Base-by-base conservation (phyloP, 2,888 invertebrate species). In the Tolmerus cingulatus region DNA sequence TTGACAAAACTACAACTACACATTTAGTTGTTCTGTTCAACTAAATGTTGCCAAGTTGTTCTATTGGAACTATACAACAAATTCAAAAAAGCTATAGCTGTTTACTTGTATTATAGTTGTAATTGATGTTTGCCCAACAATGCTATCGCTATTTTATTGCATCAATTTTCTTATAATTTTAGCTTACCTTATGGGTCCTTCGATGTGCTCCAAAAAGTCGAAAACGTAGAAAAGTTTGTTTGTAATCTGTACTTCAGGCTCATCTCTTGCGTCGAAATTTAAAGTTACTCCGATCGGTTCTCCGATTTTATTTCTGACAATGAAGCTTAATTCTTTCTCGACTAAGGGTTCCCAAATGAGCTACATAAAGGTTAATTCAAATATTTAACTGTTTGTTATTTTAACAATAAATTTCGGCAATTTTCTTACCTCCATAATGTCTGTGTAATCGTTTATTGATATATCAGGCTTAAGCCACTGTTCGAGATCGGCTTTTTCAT, bases 401-500 rank as follows among this genome's bases (percentile, higher is more conserved):
- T 14, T 4, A 46, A 46, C 16, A 16, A 16, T 46, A 46, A 46
- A 46, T 46, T 46, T 14, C 12, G 43, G 16, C 1, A 14, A 46
- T 46, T 46, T 46, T 12, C 90, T 89, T 90, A 92, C 92, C 85
- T 94, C 93, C 89, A 97, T 93, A 78, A 97, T 93, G 46, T 95
- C 94, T 19, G 93, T 93, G 91, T 97, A 97, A 91, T 97, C 97
- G 0, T 93, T 92, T 7, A 94, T 93, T 9, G 94, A 92, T 23
- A 97, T 95, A 87, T 95, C 95, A 2, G 96, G 95, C 88, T 95
- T 95, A 19, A 97, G 91, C 94, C 96, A 97, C 91, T 95, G 95
- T 90, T 97, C 97, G 89, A 98, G 91, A 91, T 97, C 97, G 0
- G 97, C 97, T 92, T 97, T 97, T 90, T 95, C 95, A 92, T 96